Percentiles rank a stretch among this genome's conserved stretches.
Evolutionary conservation across 2,113 vertebrate species (phyloP).

Genomic region (Nymphicus hollandicus): DNA sequence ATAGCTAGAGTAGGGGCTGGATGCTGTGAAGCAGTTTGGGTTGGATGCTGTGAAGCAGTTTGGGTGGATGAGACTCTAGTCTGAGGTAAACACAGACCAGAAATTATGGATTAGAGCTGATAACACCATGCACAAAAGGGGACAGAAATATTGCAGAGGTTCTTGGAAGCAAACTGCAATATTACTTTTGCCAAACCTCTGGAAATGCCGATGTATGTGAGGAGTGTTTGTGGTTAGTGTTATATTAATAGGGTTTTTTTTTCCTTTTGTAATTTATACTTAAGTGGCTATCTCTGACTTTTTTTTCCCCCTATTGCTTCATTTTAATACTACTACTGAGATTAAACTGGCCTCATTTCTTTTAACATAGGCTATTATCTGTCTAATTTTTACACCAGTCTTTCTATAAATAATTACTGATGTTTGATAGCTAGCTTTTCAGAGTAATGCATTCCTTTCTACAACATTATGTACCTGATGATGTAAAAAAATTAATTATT

Average conservation of each 20-base stretch:
- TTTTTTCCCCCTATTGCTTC: not conserved
- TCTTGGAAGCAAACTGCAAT: not conserved
- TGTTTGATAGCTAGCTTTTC: not conserved
- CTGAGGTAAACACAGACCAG: not conserved
- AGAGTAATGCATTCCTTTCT: not conserved
- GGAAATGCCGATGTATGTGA: not conserved
- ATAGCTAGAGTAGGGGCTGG: not conserved
- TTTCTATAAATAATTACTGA: not conserved
- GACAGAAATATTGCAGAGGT: not conserved
- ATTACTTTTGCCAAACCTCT: not conserved
- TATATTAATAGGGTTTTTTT: accelerated
- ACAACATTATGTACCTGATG: not conserved
- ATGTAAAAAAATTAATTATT: not conserved
- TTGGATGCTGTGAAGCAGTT: not conserved
- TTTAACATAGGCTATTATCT: not conserved
- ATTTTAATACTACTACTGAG: not conserved
- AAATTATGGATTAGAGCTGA: not conserved
- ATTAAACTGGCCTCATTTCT: not conserved
- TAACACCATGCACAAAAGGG: not conserved
- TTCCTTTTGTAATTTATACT: not conserved
- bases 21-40: not conserved
- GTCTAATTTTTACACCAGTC: not conserved
- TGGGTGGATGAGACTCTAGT: not conserved
- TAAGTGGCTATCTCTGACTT: not conserved
- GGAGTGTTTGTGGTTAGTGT: not conserved